A percentile compares a stretch with the other conserved stretches of the same genome.
These are phyloP conservation scores for Ptychoptera albimana DNA, from an alignment of 2,888 invertebrate genomes.

Conservation along the genomic window DNA sequence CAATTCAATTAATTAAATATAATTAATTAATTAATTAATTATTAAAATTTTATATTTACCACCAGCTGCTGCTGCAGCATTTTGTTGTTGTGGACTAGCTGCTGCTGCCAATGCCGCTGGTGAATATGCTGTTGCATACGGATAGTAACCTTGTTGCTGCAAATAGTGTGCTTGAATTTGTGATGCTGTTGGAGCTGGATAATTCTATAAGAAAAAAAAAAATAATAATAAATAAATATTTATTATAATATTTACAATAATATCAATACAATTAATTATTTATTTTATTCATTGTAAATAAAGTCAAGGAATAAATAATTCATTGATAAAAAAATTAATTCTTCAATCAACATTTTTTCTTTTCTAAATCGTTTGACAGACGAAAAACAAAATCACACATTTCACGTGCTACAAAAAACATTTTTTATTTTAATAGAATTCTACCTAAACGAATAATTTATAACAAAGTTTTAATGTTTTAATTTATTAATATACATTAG, in stretches of 20 bases:
- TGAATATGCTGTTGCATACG: slow-evolving; percentile 40
- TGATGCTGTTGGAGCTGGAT: slow-evolving; percentile 39
- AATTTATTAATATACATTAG: no score
- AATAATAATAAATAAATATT: slow-evolving; percentile 1
- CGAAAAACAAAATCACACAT: no score
- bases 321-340: neutral
- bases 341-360: neutral
- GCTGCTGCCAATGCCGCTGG: no score
- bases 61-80: slow-evolving; percentile 28
- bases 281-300: neutral
- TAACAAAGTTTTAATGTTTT: no score
- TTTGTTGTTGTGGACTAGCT: slow-evolving; percentile 41
- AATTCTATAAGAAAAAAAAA: slow-evolving; percentile 36
- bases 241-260: neutral
- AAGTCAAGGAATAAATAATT: neutral
- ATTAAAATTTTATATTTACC: slow-evolving; percentile 29
- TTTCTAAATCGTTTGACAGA: no score
- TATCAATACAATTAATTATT: neutral
- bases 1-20: slow-evolving; percentile 11
- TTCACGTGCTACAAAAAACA: no score
- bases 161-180: slow-evolving; percentile 67
- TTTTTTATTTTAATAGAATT: no score
- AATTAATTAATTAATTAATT: neutral
- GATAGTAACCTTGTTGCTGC: slow-evolving; percentile 53
- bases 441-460: no score